These are phyloP conservation scores for Prionailurus bengalensis DNA, from an alignment of 2,113 vertebrate genomes.

Conservation along the genomic window DNA sequence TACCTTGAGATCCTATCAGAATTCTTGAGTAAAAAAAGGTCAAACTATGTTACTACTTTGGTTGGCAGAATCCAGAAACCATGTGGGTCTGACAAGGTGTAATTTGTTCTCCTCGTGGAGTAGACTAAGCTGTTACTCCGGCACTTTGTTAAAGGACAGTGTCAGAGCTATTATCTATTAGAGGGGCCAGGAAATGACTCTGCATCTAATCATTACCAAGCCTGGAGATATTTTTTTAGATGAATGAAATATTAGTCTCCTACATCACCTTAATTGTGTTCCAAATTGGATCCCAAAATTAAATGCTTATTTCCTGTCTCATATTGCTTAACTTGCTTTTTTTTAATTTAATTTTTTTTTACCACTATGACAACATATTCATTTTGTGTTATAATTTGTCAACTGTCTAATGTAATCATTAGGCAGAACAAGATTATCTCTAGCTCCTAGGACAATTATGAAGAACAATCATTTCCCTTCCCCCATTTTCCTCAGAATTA, in stretches of 20 bases:
- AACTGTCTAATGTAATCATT: neutral
- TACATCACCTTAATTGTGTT: slow-evolving; percentile 68
- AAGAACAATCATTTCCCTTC: neutral
- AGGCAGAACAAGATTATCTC: neutral
- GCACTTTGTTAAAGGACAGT: slow-evolving; percentile 68
- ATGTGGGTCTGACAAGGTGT: neutral
- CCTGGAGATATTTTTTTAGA: slow-evolving; percentile 60
- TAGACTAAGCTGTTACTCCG: neutral
- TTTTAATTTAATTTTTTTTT: neutral
- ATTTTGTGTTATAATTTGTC: slow-evolving; percentile 55
- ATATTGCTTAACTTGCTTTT: slow-evolving; percentile 58
- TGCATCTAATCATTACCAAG: slow-evolving; percentile 49
- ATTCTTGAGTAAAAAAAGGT: slow-evolving; percentile 55
- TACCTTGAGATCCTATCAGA: slow-evolving; percentile 6
- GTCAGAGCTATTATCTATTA: slow-evolving; percentile 67
- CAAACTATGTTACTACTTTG: neutral
- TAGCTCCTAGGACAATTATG: neutral
- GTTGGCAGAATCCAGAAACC: neutral
- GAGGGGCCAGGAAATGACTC: slow-evolving; percentile 55
- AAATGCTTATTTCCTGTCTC: slow-evolving; percentile 57
- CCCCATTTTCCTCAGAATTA: neutral
- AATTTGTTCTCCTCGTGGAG: slow-evolving; percentile 55
- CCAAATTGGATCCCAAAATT: slow-evolving; percentile 65
- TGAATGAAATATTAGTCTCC: slow-evolving; percentile 70
- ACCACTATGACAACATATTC: slow-evolving; percentile 49